These are phyloP conservation scores for Platycheirus albimanus DNA, from an alignment of 2,888 invertebrate species.

Conservation along the genomic window DNA sequence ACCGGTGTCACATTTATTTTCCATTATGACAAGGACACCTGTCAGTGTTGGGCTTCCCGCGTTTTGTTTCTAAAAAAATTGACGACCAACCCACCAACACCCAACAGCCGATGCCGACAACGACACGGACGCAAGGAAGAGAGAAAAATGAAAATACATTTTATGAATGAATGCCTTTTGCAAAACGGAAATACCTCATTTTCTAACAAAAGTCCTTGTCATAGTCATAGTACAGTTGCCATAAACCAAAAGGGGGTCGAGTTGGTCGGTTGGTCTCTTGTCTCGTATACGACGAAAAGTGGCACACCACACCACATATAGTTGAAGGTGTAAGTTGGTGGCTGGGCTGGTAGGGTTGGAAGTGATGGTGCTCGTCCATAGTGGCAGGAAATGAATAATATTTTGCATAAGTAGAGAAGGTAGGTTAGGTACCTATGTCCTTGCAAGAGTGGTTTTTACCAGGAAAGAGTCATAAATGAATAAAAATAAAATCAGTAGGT, in stretches of 20 bases:
- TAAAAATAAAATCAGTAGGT: too few species aligned
- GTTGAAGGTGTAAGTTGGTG: background rate
- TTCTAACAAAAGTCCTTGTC: constrained; percentile 64
- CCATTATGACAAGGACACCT: constrained; percentile 70
- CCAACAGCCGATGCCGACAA: too few species aligned
- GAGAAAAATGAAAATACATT: constrained; percentile 37
- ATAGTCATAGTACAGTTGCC: too few species aligned
- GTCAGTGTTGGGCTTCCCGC: constrained; percentile 51
- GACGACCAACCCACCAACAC: too few species aligned
- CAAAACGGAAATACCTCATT: constrained; percentile 66
- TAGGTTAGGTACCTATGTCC: too few species aligned
- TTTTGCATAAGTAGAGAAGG: too few species aligned
- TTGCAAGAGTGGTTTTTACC: too few species aligned
- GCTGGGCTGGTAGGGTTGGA: too few species aligned
- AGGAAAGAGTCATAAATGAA: too few species aligned
- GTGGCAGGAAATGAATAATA: too few species aligned
- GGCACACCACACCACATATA: background rate
- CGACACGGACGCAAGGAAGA: background rate
- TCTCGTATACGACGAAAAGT: constrained; percentile 30
- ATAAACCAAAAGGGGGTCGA: background rate
- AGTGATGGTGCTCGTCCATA: background rate
- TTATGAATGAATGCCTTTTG: constrained; percentile 68
- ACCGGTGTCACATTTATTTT: constrained; percentile 72
- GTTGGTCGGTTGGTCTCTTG: background rate
- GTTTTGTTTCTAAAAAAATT: constrained; percentile 26